phyloP scores from a whole-genome alignment of 1,140 invertebrate genomes.

The Hetaerina americana region DNA sequence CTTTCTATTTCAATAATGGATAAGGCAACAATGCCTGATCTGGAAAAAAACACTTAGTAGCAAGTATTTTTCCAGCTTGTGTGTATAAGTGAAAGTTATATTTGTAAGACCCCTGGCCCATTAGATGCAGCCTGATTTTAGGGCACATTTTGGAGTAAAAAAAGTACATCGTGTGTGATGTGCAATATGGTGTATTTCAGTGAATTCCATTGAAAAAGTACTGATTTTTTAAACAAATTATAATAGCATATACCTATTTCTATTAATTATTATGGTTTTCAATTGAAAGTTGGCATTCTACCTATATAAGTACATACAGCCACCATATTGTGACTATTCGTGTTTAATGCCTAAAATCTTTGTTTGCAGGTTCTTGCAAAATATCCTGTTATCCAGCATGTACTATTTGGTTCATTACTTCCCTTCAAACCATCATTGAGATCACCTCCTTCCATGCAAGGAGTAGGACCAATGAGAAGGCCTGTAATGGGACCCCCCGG shows the following conservation, averaged over 20 bases:
- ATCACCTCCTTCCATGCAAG: no score
- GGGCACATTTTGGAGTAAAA: no score
- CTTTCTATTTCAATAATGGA: no score
- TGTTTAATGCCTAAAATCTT: slow-evolving; percentile 5
- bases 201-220: neutral
- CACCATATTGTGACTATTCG: neutral
- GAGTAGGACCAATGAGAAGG: no score
- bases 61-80: no score
- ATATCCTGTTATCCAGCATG: slow-evolving; percentile 96
- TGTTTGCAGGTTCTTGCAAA: slow-evolving; percentile 69
- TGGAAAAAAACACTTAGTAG: no score
- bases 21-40: no score
- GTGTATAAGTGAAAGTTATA: no score
- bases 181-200: neutral
- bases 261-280: neutral
- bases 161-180: no score
- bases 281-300: neutral
- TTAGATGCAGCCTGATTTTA: no score
- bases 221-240: neutral
- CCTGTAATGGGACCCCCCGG: no score
- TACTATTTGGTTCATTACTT: slow-evolving; percentile 86
- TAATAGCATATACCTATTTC: neutral
- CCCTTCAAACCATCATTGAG: slow-evolving; percentile 46
- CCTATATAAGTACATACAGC: neutral
- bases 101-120: no score